Percentiles rank a stretch among this genome's conserved stretches.
Evolutionary conservation across 2,888 invertebrate species (phyloP).

Genomic region (Panorpa germanica): DNA sequence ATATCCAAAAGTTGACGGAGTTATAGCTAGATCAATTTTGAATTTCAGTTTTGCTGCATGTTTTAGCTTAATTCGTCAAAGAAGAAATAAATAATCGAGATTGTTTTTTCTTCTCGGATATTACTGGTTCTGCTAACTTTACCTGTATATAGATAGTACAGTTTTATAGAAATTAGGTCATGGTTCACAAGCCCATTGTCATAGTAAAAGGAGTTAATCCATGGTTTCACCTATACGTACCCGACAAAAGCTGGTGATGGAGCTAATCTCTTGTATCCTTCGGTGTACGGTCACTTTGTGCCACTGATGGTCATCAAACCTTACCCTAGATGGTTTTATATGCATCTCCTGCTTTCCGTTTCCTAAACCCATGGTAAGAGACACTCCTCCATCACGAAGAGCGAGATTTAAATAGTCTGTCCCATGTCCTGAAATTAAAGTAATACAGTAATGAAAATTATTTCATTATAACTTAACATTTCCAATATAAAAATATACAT

Average conservation of each 20-base stretch:
- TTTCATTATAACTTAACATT: too few species aligned
- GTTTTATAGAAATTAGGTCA: too few species aligned
- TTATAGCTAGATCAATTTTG: too few species aligned
- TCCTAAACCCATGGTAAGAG: conserved; percentile 76
- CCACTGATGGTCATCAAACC: conserved; percentile 95
- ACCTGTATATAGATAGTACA: conserved; percentile 5
- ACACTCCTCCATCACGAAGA: conserved; percentile 73
- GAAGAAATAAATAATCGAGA: too few species aligned
- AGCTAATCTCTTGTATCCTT: conserved; percentile 80
- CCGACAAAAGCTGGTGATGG: conserved; percentile 73
- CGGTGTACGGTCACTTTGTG: conserved; percentile 81
- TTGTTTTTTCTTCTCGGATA: too few species aligned
- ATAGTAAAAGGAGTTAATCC: conserved; percentile 4
- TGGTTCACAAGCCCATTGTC: too few species aligned
- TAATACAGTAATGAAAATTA: too few species aligned
- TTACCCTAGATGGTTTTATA: conserved; percentile 69
- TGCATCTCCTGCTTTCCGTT: conserved; percentile 80
- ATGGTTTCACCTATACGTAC: conserved; percentile 31
- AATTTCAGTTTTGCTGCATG: too few species aligned
- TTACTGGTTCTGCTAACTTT: too few species aligned
- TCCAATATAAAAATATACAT: too few species aligned
- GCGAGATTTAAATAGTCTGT: conserved; percentile 80
- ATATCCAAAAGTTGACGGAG: too few species aligned
- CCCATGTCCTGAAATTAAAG: conserved; percentile 50
- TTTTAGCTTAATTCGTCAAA: too few species aligned